phyloP scores from a whole-genome alignment of 2,113 vertebrate genomes.

The Callipepla californica region DNA sequence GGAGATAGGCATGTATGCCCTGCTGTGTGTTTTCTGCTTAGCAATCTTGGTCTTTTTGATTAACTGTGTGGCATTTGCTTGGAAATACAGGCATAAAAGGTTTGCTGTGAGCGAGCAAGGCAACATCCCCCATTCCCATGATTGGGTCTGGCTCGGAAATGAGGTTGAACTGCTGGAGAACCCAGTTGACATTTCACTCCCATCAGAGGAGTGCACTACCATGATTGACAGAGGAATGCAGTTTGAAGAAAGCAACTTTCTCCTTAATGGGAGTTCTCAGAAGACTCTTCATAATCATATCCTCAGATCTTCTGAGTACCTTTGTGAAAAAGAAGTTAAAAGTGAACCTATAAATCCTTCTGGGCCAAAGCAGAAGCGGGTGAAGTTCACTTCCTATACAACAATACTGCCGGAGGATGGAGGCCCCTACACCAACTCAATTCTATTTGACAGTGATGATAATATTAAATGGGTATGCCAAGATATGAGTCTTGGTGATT shows the following conservation, averaged over 20 bases:
- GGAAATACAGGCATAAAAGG: slow-evolving; percentile 96
- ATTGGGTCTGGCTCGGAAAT: slow-evolving; percentile 97
- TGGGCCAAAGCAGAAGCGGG: slow-evolving; percentile 90
- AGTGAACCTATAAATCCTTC: slow-evolving; percentile 85
- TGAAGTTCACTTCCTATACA: slow-evolving; percentile 97
- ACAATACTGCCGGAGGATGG: slow-evolving; percentile 93
- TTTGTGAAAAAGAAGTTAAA: slow-evolving; percentile 86
- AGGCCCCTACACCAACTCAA: slow-evolving; percentile 90
- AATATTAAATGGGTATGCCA: slow-evolving; percentile 98
- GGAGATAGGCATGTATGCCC: slow-evolving; percentile 97
- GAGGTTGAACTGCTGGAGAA: slow-evolving; percentile 92
- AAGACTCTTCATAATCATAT: slow-evolving; percentile 88
- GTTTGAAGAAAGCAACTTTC: slow-evolving; percentile 93
- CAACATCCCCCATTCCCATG: slow-evolving; percentile 95
- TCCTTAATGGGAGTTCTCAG: slow-evolving; percentile 89
- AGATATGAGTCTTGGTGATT: slow-evolving; percentile 92
- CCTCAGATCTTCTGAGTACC: slow-evolving; percentile 85
- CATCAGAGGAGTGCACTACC: slow-evolving; percentile 88
- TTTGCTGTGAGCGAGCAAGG: slow-evolving; percentile 91
- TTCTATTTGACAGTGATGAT: slow-evolving; percentile 91
- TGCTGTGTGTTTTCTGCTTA: slow-evolving; percentile 95
- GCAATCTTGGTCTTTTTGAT: slow-evolving; percentile 97
- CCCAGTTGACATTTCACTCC: slow-evolving; percentile 82
- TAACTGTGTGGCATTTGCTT: slow-evolving; percentile 97
- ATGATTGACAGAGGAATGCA: slow-evolving; percentile 89